A percentile compares a stretch with the other conserved stretches of the same genome.
phyloP scores from a whole-genome alignment of 2,888 invertebrate species.

The Megaustenia siamemsis region DNA sequence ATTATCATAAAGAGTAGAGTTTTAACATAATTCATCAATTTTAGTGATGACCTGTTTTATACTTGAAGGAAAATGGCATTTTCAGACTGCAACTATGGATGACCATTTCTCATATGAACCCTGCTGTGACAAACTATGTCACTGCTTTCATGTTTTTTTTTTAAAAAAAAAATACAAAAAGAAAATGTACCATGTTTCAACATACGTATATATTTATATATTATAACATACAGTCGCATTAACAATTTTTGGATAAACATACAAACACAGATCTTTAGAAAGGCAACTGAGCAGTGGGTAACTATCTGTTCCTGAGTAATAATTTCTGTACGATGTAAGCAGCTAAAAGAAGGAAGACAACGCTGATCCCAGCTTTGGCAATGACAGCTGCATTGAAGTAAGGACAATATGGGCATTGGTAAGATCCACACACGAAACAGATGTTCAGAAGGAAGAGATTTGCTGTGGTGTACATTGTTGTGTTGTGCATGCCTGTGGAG shows the following conservation, averaged over 20 bases:
- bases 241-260: background rate
- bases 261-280: background rate
- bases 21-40: no score
- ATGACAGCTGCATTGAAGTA: constrained; percentile 77
- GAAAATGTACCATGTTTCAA: background rate
- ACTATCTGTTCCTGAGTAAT: constrained; percentile 47
- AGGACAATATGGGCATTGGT: constrained; percentile 81
- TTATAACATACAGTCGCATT: background rate
- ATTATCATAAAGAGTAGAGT: no score
- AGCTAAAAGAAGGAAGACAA: constrained; percentile 35
- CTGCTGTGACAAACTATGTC: no score
- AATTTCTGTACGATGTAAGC: constrained; percentile 52
- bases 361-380: constrained; percentile 61
- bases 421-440: constrained; percentile 80
- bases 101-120: no score
- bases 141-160: no score
- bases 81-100: no score
- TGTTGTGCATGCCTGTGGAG: constrained; percentile 76
- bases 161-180: background rate
- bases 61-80: no score
- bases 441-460: constrained; percentile 78
- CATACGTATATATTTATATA: background rate
- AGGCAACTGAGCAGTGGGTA: background rate
- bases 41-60: no score
- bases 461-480: constrained; percentile 75